A percentile compares a stretch with the other conserved stretches of the same genome.
These are phyloP conservation scores for Corbicula japonica DNA, from an alignment of 2,888 invertebrate species.

Conservation along the genomic window DNA sequence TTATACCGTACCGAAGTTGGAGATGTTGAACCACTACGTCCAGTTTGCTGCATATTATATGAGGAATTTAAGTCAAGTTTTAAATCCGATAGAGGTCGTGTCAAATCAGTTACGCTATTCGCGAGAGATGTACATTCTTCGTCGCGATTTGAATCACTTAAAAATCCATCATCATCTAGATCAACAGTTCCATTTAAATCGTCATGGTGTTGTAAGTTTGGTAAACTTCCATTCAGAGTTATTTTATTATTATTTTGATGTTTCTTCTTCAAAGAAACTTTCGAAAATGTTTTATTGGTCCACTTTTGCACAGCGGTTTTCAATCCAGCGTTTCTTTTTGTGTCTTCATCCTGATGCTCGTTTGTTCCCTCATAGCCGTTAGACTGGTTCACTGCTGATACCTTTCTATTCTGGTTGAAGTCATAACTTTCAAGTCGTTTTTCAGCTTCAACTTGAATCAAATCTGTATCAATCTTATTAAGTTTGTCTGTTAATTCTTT, in stretches of 20 bases:
- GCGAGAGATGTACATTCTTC: conserved; percentile 51
- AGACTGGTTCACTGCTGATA: too few species aligned
- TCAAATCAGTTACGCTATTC: conserved; percentile 64
- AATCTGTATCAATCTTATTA: conserved; percentile 71
- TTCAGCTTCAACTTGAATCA: conserved; percentile 60
- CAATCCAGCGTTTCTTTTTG: conserved; percentile 58
- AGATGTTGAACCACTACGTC: conserved; percentile 35
- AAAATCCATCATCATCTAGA: conserved; percentile 28
- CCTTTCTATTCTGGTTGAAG: conserved; percentile 69
- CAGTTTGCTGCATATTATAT: conserved; percentile 27
- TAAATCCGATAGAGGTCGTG: conserved; percentile 55
- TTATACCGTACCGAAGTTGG: conserved; percentile 55
- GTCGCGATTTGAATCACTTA: not conserved
- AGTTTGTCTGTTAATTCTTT: conserved; percentile 71
- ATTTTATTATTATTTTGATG: conserved; percentile 40
- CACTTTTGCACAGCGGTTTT: conserved; percentile 77
- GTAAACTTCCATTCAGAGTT: conserved; percentile 46
- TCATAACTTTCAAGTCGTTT: conserved; percentile 59
- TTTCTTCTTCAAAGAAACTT: conserved; percentile 67
- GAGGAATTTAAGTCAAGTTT: conserved; percentile 49
- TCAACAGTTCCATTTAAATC: conserved; percentile 42
- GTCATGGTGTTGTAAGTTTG: conserved; percentile 53
- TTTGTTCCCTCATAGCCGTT: not conserved
- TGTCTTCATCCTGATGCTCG: conserved; percentile 35
- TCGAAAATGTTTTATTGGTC: conserved; percentile 75